Evolutionary conservation across 2,888 invertebrate species (phyloP).

Genomic region (Acholoe squamosa): DNA sequence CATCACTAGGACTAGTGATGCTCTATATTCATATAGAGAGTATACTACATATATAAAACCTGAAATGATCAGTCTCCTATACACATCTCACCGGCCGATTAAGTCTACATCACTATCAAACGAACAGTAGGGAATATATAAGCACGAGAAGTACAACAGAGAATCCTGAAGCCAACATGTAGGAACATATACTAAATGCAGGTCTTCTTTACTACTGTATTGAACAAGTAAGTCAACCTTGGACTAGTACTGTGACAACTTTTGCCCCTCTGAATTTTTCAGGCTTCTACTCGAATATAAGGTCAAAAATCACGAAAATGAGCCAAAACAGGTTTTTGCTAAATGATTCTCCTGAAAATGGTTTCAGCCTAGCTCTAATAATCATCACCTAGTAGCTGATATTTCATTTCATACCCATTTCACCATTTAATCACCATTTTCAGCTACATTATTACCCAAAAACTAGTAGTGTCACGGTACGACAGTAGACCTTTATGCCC

Average conservation of each 20-base stretch:
- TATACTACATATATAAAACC: not conserved
- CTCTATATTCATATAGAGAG: not conserved
- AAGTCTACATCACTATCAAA: not conserved
- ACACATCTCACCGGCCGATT: not conserved
- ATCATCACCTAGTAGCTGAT: no score
- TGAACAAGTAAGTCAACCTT: not conserved
- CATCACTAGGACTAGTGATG: not conserved
- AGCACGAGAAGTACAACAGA: not conserved
- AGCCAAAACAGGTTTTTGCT: no score
- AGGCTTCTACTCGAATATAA: not conserved
- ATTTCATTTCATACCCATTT: no score
- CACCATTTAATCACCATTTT: no score
- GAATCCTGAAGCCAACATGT: not conserved
- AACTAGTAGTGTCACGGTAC: no score
- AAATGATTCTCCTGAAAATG: no score
- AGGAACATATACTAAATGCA: conserved; percentile 7
- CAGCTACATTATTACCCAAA: no score
- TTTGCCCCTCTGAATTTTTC: not conserved
- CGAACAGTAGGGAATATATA: not conserved
- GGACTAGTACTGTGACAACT: not conserved
- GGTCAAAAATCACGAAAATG: no score
- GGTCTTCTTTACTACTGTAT: not conserved
- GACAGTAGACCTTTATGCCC: no score
- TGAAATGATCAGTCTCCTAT: not conserved
- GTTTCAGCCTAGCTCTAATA: no score